phyloP scores from a whole-genome alignment of 2,113 vertebrate species.

The Asarcornis scutulata region DNA sequence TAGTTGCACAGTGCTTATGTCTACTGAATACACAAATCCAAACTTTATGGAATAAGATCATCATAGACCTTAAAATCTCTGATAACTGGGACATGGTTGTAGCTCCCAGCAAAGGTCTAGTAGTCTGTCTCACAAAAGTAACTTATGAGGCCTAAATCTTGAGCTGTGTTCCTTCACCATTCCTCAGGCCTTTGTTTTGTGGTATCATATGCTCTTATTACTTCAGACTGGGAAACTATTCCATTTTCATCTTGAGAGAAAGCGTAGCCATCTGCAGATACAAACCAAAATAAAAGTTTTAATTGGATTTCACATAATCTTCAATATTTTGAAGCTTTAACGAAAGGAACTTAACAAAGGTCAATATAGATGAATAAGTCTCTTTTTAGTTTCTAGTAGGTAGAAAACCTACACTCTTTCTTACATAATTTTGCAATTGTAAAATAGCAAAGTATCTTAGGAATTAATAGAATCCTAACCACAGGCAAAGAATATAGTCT shows the following conservation, averaged over 20 bases:
- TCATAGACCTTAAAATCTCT: conserved; percentile 58
- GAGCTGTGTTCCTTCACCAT: conserved; percentile 81
- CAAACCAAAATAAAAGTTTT: background rate
- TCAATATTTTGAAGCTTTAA: background rate
- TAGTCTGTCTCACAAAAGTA: conserved; percentile 12
- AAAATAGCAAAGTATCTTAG: background rate
- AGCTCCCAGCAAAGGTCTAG: conserved; percentile 49
- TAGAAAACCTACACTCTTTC: background rate
- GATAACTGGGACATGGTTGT: conserved; percentile 14
- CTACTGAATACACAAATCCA: conserved; percentile 77
- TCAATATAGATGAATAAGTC: background rate
- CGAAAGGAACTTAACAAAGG: background rate
- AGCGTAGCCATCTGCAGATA: conserved; percentile 90
- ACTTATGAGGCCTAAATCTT: background rate
- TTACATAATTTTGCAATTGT: background rate
- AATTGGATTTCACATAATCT: background rate
- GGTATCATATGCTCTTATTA: conserved; percentile 96
- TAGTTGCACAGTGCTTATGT: conserved; percentile 84
- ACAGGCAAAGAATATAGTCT: background rate
- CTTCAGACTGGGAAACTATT: conserved; percentile 97
- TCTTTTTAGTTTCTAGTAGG: background rate
- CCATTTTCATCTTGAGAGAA: conserved; percentile 99
- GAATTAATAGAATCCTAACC: background rate
- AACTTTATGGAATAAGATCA: conserved; percentile 54
- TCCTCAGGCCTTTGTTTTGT: conserved; percentile 93